Evolutionary conservation across 2,888 invertebrate genomes (phyloP).

Genomic region (Drosophila mulleri): DNA sequence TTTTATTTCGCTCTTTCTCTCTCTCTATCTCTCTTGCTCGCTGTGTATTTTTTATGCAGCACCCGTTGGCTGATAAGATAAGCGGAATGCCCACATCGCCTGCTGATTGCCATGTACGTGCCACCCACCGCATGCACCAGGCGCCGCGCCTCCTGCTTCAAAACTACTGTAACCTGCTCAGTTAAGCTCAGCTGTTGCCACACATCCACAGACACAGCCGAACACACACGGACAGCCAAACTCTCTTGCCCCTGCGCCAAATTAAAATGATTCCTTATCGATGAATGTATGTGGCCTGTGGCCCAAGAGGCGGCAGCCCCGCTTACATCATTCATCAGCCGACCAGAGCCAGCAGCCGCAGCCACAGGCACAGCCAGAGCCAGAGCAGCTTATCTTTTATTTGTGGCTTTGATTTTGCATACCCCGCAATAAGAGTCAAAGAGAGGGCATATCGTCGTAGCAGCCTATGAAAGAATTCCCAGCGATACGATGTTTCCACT

Average conservation of each 20-base stretch:
- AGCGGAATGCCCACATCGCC: conserved; percentile 41
- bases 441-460: background rate
- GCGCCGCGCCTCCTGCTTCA: conserved; percentile 40
- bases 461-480: background rate
- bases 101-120: conserved; percentile 58
- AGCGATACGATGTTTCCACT: background rate
- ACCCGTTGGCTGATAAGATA: conserved; percentile 66
- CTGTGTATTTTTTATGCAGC: conserved; percentile 42
- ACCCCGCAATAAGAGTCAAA: background rate
- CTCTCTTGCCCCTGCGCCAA: background rate
- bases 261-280: conserved; percentile 31
- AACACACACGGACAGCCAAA: background rate
- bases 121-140: conserved; percentile 54
- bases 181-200: conserved; percentile 2
- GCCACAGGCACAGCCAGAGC: background rate
- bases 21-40: conserved; percentile 54
- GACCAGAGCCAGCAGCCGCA: conserved; percentile 6
- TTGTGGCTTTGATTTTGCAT: conserved; percentile 15
- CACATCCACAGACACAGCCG: background rate
- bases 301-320: conserved; percentile 12
- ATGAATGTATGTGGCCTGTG: conserved; percentile 17
- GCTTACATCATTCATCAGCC: conserved; percentile 30
- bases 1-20: conserved; percentile 45
- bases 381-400: conserved; percentile 23
- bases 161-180: background rate